Conservation (phyloP, 1,140 invertebrate species). For the Dreissena polymorpha region DNA sequence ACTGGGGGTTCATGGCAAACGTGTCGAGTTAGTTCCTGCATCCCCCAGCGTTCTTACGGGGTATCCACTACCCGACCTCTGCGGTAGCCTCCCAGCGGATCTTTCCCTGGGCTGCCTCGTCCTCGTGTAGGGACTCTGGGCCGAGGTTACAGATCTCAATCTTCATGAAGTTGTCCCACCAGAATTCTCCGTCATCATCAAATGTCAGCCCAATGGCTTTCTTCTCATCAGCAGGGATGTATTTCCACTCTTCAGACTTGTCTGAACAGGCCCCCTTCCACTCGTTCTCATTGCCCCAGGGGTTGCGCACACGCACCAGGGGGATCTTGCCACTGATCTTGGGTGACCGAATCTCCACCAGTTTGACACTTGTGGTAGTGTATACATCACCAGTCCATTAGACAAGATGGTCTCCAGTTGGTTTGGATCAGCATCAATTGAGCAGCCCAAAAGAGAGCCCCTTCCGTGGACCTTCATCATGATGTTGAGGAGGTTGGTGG, state of each 20-base stretch:
- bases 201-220: constrained; percentile 94
- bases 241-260: constrained; percentile 90
- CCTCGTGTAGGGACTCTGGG: constrained; percentile 93
- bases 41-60: constrained; percentile 95
- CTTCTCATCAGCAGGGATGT: constrained; percentile 93
- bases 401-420: constrained; percentile 91
- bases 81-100: constrained; percentile 94
- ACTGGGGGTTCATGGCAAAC: too few species aligned
- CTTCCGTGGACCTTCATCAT: constrained; percentile 95
- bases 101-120: constrained; percentile 79
- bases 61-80: constrained; percentile 96
- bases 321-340: constrained; percentile 71
- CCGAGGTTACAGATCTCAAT: constrained; percentile 98
- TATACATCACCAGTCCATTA: constrained; percentile 92
- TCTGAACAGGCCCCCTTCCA: constrained; percentile 99
- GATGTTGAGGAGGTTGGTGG: constrained; percentile 92
- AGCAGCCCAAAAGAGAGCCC: constrained; percentile 97
- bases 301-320: constrained; percentile 92
- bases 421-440: constrained; percentile 88
- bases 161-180: too few species aligned
- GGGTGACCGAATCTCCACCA: constrained; percentile 78
- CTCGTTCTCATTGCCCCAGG: constrained; percentile 98
- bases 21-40: constrained; percentile 96
- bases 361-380: constrained; percentile 94
- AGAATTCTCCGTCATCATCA: constrained; percentile 98